Percentiles rank a stretch among this genome's conserved stretches.
Conservation (phyloP, 1,140 invertebrate genomes). For the Lepidostoma basale region DNA sequence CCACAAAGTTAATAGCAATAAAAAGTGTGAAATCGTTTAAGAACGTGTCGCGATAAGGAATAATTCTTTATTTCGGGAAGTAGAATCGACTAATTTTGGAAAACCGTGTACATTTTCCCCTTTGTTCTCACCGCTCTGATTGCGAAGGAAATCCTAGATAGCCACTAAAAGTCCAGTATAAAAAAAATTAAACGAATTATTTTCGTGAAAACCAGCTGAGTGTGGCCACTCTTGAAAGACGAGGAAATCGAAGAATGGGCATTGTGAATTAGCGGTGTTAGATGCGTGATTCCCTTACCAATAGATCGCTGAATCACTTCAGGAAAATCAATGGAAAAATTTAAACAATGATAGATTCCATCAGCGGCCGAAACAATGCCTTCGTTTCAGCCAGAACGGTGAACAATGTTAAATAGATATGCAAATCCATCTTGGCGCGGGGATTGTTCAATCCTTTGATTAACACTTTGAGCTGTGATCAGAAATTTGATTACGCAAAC, state of each 20-base stretch:
- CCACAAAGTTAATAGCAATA: too few relatives aligned
- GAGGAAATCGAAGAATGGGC: slow-evolving; percentile 19
- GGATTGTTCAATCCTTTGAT: slow-evolving; percentile 12
- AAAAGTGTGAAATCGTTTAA: too few relatives aligned
- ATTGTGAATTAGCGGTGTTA: slow-evolving; percentile 2
- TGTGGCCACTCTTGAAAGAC: slow-evolving; percentile 2
- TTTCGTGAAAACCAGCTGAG: not conserved
- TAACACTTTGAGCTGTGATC: not conserved
- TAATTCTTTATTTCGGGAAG: too few relatives aligned
- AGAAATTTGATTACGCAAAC: not conserved
- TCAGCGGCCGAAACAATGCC: slow-evolving; percentile 19
- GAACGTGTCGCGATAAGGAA: too few relatives aligned
- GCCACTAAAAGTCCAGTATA: not conserved
- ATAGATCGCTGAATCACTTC: slow-evolving; percentile 4
- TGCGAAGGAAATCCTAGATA: slow-evolving; percentile 1
- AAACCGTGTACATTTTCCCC: not conserved
- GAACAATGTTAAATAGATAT: not conserved
- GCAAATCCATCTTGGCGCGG: not conserved
- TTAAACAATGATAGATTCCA: slow-evolving; percentile 29
- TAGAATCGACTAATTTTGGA: too few relatives aligned
- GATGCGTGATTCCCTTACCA: not conserved
- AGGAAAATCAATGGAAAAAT: slow-evolving; percentile 1
- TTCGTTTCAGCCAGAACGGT: slow-evolving; percentile 12
- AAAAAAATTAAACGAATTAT: not conserved
- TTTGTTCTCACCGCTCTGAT: not conserved